A percentile compares a stretch with the other conserved stretches of the same genome.
Conservation (phyloP, 2,888 invertebrate species). For the Hydrotaea cyrtoneurina region DNA sequence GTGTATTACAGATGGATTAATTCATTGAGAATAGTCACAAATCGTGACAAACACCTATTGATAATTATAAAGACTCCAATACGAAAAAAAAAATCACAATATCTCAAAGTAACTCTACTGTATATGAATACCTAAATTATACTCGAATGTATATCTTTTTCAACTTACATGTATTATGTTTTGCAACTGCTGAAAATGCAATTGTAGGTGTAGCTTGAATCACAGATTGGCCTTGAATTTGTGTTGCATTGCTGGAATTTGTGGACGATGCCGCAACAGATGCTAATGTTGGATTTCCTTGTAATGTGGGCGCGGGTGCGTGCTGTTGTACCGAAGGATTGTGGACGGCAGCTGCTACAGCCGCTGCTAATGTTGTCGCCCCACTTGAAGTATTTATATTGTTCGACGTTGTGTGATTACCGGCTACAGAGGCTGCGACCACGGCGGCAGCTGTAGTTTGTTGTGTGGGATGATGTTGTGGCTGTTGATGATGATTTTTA, state of each 20-base stretch:
- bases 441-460: slow-evolving; percentile 71
- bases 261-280: slow-evolving; percentile 67
- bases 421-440: slow-evolving; percentile 68
- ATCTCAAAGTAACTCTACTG: too few species aligned
- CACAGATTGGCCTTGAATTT: slow-evolving; percentile 81
- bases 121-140: too few species aligned
- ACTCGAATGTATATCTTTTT: not conserved
- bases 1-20: too few species aligned
- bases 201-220: slow-evolving; percentile 81
- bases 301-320: slow-evolving; percentile 77
- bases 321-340: slow-evolving; percentile 76
- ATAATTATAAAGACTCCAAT: too few species aligned
- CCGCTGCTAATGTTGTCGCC: slow-evolving; percentile 69
- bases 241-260: slow-evolving; percentile 70
- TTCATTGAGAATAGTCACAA: too few species aligned
- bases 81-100: too few species aligned
- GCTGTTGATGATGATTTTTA: slow-evolving; percentile 78
- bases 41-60: too few species aligned
- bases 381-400: slow-evolving; percentile 61
- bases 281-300: slow-evolving; percentile 62
- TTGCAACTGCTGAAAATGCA: slow-evolving; percentile 86
- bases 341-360: slow-evolving; percentile 67
- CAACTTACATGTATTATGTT: slow-evolving; percentile 81
- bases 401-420: slow-evolving; percentile 66
- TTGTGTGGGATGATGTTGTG: slow-evolving; percentile 76